phyloP scores from a whole-genome alignment of 2,113 vertebrate genomes.

The Mormyrus iriodes region DNA sequence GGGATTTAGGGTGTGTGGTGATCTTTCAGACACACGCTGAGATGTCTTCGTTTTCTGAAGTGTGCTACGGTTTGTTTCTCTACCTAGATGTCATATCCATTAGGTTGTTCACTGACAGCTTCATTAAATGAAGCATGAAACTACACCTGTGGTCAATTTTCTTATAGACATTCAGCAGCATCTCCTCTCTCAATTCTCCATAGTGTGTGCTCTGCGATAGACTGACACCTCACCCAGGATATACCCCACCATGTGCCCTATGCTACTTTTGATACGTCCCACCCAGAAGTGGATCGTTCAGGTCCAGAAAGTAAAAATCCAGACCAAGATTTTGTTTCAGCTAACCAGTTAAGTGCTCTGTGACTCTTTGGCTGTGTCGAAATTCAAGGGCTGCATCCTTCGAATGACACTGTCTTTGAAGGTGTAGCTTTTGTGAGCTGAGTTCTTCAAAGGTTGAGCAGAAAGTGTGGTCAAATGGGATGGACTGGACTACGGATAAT shows the following conservation, averaged over 20 bases:
- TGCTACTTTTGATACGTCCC: background rate
- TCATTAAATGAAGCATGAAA: background rate
- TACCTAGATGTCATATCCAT: background rate
- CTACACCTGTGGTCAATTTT: conserved; percentile 60
- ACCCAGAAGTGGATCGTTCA: background rate
- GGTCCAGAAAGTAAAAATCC: background rate
- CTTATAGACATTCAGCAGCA: conserved; percentile 56
- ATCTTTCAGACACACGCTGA: background rate
- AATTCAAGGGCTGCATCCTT: background rate
- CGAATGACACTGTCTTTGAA: background rate
- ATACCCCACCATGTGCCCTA: background rate
- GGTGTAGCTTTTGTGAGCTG: too few species aligned
- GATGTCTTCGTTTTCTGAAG: background rate
- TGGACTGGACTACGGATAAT: background rate
- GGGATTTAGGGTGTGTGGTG: background rate
- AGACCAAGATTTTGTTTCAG: background rate
- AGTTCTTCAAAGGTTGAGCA: background rate
- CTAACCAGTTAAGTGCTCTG: background rate
- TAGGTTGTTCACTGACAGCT: conserved; percentile 47
- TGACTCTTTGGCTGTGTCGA: background rate
- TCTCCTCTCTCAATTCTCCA: background rate
- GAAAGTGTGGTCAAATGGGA: background rate
- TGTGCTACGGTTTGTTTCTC: background rate
- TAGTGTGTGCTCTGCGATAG: background rate
- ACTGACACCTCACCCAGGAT: background rate